Evolutionary conservation across 2,797 vertebrate genomes (phyloP).

Genomic region (Ataeniobius toweri): DNA sequence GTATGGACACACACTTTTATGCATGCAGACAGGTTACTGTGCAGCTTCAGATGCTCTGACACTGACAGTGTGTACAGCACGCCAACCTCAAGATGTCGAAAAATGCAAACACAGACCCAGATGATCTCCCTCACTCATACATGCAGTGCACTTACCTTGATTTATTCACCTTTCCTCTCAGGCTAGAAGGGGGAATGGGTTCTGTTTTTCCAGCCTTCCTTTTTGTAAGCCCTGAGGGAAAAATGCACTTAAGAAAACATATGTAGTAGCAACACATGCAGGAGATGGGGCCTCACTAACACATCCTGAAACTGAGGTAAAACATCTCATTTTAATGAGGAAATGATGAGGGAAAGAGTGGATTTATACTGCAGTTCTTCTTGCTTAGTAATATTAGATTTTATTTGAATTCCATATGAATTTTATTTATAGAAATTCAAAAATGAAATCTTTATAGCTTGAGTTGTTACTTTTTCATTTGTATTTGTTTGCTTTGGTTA

Average conservation of each 20-base stretch:
- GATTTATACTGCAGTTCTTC: neutral
- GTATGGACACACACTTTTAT: conserved; percentile 18
- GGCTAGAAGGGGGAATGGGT: conserved; percentile 41
- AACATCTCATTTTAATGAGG: conserved; percentile 46
- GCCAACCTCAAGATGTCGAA: conserved; percentile 24
- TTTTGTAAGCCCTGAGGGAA: conserved; percentile 59
- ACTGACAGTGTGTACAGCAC: conserved; percentile 7
- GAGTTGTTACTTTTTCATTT: neutral
- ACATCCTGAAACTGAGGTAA: conserved; percentile 22
- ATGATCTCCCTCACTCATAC: conserved; percentile 33
- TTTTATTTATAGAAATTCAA: neutral
- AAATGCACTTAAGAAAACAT: conserved; percentile 73
- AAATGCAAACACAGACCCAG: conserved; percentile 34
- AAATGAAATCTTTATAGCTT: neutral
- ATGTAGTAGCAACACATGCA: conserved; percentile 62
- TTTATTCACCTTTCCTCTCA: conserved; percentile 50
- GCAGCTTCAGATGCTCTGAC: conserved; percentile 4
- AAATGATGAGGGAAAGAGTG: conserved; percentile 35
- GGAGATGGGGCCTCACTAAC: conserved; percentile 46
- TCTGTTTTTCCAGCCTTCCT: conserved; percentile 49
- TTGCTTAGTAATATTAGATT: neutral
- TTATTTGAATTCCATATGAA: neutral
- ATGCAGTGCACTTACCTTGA: conserved; percentile 50
- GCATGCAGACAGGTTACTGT: neutral
- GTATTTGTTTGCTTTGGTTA: neutral